phyloP scores from a whole-genome alignment of 2,797 vertebrate genomes.

The Mormyrus hasselquistii region DNA sequence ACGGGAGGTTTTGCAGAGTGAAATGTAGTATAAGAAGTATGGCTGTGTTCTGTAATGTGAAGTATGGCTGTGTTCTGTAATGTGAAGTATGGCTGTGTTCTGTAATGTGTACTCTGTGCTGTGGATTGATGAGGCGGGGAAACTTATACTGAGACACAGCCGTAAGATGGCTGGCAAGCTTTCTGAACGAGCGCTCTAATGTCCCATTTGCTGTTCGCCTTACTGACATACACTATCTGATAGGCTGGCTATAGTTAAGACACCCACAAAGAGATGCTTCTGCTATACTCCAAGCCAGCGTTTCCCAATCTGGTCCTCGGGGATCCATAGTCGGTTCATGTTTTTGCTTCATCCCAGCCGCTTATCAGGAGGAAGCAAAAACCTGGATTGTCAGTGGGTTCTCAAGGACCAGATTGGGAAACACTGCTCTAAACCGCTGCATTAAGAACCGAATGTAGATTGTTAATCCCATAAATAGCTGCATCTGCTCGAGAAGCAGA shows the following conservation, averaged over 20 bases:
- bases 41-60: neutral
- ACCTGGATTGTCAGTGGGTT: neutral
- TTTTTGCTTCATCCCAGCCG: neutral
- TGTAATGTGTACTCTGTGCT: neutral
- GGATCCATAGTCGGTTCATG: neutral
- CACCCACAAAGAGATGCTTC: neutral
- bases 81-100: neutral
- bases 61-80: neutral
- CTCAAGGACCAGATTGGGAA: neutral
- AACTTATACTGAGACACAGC: neutral
- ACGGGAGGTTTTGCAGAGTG: neutral
- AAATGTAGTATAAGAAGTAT: neutral
- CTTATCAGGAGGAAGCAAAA: neutral
- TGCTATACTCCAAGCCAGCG: neutral
- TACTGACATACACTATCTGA: neutral
- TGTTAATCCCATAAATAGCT: neutral
- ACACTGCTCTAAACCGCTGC: neutral
- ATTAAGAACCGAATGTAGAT: neutral
- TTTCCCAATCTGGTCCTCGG: neutral
- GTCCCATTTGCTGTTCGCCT: neutral
- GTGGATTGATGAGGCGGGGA: neutral
- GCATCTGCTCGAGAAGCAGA: conserved; percentile 12
- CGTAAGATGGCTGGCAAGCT: neutral
- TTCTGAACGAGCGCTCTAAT: neutral
- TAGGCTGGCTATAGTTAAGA: neutral